Conservation (phyloP, 2,888 invertebrate species). For the Diaphora mendica region DNA sequence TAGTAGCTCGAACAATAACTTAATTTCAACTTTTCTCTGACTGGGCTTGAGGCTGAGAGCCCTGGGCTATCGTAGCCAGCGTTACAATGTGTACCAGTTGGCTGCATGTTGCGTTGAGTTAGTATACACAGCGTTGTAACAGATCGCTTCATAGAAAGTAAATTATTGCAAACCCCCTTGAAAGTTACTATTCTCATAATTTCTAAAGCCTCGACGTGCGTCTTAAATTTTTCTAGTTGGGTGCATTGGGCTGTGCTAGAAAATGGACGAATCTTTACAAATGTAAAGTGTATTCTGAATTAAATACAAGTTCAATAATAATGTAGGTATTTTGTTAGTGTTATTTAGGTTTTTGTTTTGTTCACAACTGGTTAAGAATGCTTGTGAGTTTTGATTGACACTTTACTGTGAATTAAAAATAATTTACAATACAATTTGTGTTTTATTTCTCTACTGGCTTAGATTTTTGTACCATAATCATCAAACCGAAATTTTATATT, state of each 20-base stretch:
- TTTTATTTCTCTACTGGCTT: slow-evolving; percentile 41
- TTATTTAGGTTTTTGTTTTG: slow-evolving; percentile 76
- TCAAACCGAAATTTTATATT: no score
- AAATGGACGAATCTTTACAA: slow-evolving; percentile 46
- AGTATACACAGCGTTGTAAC: slow-evolving; percentile 33
- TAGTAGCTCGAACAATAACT: slow-evolving; percentile 22
- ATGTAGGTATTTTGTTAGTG: slow-evolving; percentile 69
- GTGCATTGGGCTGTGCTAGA: slow-evolving; percentile 58
- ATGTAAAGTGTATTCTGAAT: slow-evolving; percentile 35
- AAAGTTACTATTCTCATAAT: slow-evolving; percentile 38
- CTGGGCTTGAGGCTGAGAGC: slow-evolving; percentile 16
- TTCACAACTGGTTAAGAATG: slow-evolving; percentile 76
- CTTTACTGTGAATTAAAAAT: slow-evolving; percentile 82
- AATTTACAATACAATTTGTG: slow-evolving; percentile 63
- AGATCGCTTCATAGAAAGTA: slow-evolving; percentile 31
- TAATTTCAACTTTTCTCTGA: slow-evolving; percentile 35
- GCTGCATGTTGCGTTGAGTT: slow-evolving; percentile 8
- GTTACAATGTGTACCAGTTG: not conserved
- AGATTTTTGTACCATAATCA: no score
- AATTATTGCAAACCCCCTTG: slow-evolving; percentile 37
- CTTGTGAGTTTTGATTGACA: slow-evolving; percentile 82
- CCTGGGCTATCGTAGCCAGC: slow-evolving; percentile 18
- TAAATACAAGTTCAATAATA: slow-evolving; percentile 56
- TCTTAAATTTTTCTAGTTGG: slow-evolving; percentile 41
- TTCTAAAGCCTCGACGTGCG: slow-evolving; percentile 37